Percentiles rank a stretch among this genome's conserved stretches.
Conservation (phyloP, 2,113 vertebrate species). For the Zeus faber region DNA sequence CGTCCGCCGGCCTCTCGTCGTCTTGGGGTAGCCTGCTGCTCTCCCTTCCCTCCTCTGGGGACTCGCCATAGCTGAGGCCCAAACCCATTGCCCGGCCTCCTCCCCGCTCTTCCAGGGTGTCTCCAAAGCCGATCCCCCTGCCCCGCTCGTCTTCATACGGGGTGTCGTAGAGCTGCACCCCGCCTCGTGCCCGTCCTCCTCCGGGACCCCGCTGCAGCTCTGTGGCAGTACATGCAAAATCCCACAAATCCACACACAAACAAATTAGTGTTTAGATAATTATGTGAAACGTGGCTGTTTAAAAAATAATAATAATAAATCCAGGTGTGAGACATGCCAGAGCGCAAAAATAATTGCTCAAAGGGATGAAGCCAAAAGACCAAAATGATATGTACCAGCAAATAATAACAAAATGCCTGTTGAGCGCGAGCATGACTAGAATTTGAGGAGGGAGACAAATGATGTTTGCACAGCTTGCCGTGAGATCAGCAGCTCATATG, state of each 20-base stretch:
- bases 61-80: constrained; percentile 65
- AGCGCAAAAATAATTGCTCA: constrained; percentile 25
- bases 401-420: constrained; percentile 50
- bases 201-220: constrained; percentile 70
- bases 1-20: constrained; percentile 91
- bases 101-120: neutral
- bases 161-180: constrained; percentile 90
- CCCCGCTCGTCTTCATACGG: constrained; percentile 84
- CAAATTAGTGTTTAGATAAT: too few relatives aligned
- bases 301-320: too few relatives aligned
- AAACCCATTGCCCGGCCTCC: constrained; percentile 36
- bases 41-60: constrained; percentile 80
- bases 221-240: constrained; percentile 27
- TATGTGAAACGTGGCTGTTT: too few relatives aligned
- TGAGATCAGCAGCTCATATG: constrained; percentile 50
- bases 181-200: constrained; percentile 35
- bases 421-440: constrained; percentile 57
- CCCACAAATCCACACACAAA: neutral
- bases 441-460: constrained; percentile 53
- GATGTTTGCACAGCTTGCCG: constrained; percentile 69
- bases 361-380: constrained; percentile 5
- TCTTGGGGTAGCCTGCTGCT: constrained; percentile 92
- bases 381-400: constrained; percentile 29
- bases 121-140: constrained; percentile 6
- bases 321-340: too few relatives aligned